phyloP scores from a whole-genome alignment of 2,113 vertebrate species.

The Sprattus sprattus region DNA sequence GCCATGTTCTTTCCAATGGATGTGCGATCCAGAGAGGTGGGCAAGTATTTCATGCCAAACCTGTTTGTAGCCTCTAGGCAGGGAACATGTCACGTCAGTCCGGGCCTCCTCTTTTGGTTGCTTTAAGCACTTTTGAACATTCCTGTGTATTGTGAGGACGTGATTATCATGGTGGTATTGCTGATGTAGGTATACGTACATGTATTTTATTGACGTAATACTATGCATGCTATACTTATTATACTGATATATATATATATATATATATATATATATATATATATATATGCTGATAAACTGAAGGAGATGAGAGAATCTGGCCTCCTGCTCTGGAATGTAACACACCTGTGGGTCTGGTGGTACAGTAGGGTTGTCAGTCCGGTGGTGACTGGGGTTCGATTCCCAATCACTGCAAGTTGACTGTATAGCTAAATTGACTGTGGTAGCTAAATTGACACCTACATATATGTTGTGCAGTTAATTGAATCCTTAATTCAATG shows the following conservation, averaged over 20 bases:
- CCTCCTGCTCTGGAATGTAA: not conserved
- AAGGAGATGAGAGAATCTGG: not conserved
- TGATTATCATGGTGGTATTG: no score
- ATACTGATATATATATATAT: not conserved
- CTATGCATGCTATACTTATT: not conserved
- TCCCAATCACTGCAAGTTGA: no score
- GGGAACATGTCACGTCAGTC: not conserved
- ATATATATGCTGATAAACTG: no score
- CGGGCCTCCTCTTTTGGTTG: not conserved
- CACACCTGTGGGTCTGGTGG: no score
- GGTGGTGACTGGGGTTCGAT: no score
- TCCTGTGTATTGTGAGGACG: not conserved
- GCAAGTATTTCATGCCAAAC: not conserved
- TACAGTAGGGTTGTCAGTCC: no score
- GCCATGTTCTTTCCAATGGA: not conserved
- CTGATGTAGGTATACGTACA: not conserved
- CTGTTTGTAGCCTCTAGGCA: conserved; percentile 3
- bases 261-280: no score
- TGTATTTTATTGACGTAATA: not conserved
- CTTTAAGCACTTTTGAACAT: not conserved
- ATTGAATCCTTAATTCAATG: not conserved
- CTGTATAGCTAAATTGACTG: not conserved
- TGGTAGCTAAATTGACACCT: not conserved
- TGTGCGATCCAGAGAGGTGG: not conserved
- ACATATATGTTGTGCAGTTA: not conserved